Evolutionary conservation across 2,888 invertebrate species (phyloP), one percentile per base, ranked within the genome.

Genomic region (Meandrusa payeni): DNA sequence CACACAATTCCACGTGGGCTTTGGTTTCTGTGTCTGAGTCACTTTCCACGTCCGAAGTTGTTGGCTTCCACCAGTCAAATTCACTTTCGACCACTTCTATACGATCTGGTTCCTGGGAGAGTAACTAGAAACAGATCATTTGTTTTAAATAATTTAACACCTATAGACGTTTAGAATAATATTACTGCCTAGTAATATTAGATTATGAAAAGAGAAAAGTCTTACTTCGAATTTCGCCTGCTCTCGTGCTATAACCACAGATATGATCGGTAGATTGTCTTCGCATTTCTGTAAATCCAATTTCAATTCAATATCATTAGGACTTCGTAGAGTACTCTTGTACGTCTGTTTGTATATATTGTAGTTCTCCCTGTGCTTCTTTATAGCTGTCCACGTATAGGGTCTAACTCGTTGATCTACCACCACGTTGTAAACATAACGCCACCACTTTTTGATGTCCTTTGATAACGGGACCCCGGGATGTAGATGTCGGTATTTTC

Each of bases 211-310:
- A 43, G 31, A 6, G 17, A 20, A 33, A 26, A 41, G 3, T 45
- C 63, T 65, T 62, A 94, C 94, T 88, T 93, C 90, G 61, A 94
- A 90, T 67, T 94, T 93, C 2, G 95, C 94, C 50, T 95, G 93
- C 63, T 94, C 94, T 50, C 95, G 88, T 0, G 95, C 95, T 45
- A 95, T 91, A 1, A 95, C 90, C 12, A 95, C 93, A 42, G 93
- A 93, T 32, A 93, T 80, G 26, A 95, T 91, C 34, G 92, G 91
- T 47, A 95, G 78, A 46, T 88, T 89, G 52, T 95, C 94, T 71
- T 95, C 95, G 46, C 93, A 90, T 59, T 93, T 91, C 71, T 93
- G 93, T 41, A 95, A 71, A 63, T 94, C 93, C 47, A 93, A 58
- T 68, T 92, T 93, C 44, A 94, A 73, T 63, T 94, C 93, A 0